phyloP scores from a whole-genome alignment of 2,113 vertebrate species.

The Melospiza georgiana region DNA sequence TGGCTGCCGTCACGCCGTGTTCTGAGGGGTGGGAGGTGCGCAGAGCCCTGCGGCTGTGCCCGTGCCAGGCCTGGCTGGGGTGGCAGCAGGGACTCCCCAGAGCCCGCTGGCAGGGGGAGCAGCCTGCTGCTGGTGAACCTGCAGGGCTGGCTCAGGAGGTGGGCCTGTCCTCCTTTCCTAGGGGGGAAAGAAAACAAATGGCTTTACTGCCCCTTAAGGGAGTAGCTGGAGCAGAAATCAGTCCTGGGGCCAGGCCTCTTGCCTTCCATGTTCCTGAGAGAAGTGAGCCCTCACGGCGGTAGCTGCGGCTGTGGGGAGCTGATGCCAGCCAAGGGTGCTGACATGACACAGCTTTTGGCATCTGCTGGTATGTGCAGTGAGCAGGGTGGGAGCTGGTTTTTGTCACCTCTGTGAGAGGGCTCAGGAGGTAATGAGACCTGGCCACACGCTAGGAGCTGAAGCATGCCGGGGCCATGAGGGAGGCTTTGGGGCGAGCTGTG shows the following conservation, averaged over 20 bases:
- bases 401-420: neutral
- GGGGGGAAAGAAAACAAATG: neutral
- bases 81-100: rapidly evolving
- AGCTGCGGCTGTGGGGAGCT: rapidly evolving
- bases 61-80: rapidly evolving
- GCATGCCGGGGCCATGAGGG: rapidly evolving
- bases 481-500: neutral
- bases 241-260: neutral
- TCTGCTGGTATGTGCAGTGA: rapidly evolving
- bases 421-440: neutral
- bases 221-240: rapidly evolving
- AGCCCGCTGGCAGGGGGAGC: rapidly evolving
- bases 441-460: rapidly evolving
- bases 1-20: rapidly evolving
- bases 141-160: neutral
- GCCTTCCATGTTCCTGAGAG: neutral
- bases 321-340: neutral
- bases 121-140: neutral
- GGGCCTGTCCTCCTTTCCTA: neutral
- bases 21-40: rapidly evolving
- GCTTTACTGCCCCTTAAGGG: neutral
- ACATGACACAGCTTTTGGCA: rapidly evolving
- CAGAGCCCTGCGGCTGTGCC: rapidly evolving
- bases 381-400: rapidly evolving
- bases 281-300: rapidly evolving